phyloP scores from a whole-genome alignment of 2,113 vertebrate genomes.

The Casuarius casuarius region DNA sequence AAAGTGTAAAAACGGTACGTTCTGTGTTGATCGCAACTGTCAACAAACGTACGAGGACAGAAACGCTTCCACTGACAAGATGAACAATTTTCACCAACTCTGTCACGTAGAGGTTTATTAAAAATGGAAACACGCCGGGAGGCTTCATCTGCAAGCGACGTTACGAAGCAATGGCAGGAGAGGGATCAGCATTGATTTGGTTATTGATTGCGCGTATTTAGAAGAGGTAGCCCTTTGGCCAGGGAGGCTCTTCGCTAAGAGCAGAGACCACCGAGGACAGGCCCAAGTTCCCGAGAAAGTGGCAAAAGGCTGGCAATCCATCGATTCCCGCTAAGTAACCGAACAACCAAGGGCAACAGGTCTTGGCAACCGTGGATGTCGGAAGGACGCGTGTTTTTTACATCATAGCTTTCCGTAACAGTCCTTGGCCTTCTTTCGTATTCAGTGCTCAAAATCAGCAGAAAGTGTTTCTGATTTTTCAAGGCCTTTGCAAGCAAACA shows the following conservation, averaged over 20 bases:
- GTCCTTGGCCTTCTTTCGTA: neutral
- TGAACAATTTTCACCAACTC: slow-evolving; percentile 50
- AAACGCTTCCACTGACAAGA: slow-evolving; percentile 63
- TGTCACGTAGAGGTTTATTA: slow-evolving; percentile 47
- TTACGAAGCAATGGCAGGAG: slow-evolving; percentile 67
- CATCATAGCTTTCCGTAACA: neutral
- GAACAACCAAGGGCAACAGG: slow-evolving; percentile 31
- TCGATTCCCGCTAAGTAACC: slow-evolving; percentile 36
- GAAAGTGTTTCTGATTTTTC: neutral
- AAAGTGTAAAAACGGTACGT: slow-evolving; percentile 79
- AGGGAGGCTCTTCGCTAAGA: slow-evolving; percentile 36
- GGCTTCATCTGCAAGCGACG: slow-evolving; percentile 28
- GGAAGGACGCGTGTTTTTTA: neutral
- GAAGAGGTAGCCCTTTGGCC: slow-evolving; percentile 51
- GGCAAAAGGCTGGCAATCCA: slow-evolving; percentile 43
- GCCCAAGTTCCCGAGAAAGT: slow-evolving; percentile 22
- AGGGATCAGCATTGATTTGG: slow-evolving; percentile 56
- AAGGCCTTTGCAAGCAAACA: neutral
- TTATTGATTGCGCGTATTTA: slow-evolving; percentile 70
- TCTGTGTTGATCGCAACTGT: slow-evolving; percentile 77
- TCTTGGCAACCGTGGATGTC: neutral
- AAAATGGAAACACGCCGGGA: slow-evolving; percentile 38
- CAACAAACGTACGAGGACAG: slow-evolving; percentile 75
- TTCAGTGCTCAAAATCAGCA: neutral
- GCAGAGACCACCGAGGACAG: slow-evolving; percentile 1